Base-by-base conservation (phyloP, 1,140 invertebrate genomes). In the Bathynomus jamesi region DNA sequence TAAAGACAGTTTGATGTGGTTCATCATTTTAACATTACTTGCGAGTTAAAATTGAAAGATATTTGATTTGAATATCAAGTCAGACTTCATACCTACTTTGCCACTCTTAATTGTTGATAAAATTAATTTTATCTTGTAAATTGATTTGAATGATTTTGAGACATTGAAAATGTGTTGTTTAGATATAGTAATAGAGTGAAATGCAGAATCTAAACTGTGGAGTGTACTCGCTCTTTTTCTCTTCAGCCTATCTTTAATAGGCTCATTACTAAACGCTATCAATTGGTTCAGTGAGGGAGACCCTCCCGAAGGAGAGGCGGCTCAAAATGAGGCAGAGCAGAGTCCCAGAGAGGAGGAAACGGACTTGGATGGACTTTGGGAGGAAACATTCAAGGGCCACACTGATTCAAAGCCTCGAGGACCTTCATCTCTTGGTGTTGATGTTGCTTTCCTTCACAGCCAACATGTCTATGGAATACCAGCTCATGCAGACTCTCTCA, bases 391-490 rank as follows among this genome's bases (percentile, higher is more conserved):
- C 82, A 96, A 97, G 80, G 88, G 88, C 0, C 93, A 96, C 83
- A 90, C 91, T 75, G 98, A 99, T 82, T 86, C 88, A 28, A 99
- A 99, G 83, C 95, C 95, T 0, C 85, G 88, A 80, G 97, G 96
- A 21, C 96, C 96, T 8, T 90, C 94, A 78, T 97, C 96, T 5
- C 86, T 99, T 75, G 96, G 96, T 4, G 81, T 99, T 76, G 98
- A 99, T 81, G 89, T 99, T 71, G 89, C 89, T 29, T 99, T 99
- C 83, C 89, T 92, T 30, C 92, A 91, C 28, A 93, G 95, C 40
- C 88, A 95, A 71, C 85, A 95, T 81, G 87, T 95, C 2, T 99
- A 98, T 83, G 98, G 98, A 75, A 89, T 99, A 78, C 97, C 98
- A 3, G 94, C 99, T 82, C 98, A 99, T 85, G 96, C 95, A 0